Conservation (phyloP, 53 echinoderm and acorn worm species). For the Arbacia lixula region DNA sequence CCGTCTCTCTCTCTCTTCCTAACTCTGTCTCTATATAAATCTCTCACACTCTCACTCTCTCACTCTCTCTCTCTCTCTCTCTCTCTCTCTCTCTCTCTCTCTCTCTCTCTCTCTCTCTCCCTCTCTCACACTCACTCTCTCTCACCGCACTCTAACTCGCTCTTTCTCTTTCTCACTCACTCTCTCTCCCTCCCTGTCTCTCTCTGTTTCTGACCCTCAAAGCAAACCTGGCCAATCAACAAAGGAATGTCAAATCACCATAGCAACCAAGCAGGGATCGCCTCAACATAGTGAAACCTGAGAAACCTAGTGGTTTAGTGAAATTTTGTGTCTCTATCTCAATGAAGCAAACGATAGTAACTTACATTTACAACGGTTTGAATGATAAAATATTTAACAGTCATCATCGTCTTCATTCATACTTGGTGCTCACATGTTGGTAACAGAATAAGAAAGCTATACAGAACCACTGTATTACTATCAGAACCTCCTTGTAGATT, state of each 20-base stretch:
- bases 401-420: too few relatives aligned
- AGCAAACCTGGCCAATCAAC: conserved; percentile 52
- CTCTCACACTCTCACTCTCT: too few relatives aligned
- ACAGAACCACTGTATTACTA: too few relatives aligned
- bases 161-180: neutral
- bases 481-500: too few relatives aligned
- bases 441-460: too few relatives aligned
- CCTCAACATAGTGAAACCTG: conserved; percentile 32
- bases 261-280: conserved; percentile 44
- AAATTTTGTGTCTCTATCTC: too few relatives aligned
- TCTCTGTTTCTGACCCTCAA: conserved; percentile 40
- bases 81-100: neutral
- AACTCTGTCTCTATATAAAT: conserved; percentile 40
- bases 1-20: conserved; percentile 8
- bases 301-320: neutral
- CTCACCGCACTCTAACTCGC: neutral
- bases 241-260: conserved; percentile 42
- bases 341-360: too few relatives aligned
- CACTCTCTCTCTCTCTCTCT: neutral
- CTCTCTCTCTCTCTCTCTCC: neutral
- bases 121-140: too few relatives aligned
- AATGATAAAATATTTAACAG: too few relatives aligned
- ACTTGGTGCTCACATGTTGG: too few relatives aligned
- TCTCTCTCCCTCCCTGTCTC: conserved; percentile 5
- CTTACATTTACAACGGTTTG: too few relatives aligned